These are phyloP conservation scores for Sarcophaga rosellei DNA, from an alignment of 2,888 invertebrate species.

Conservation along the genomic window DNA sequence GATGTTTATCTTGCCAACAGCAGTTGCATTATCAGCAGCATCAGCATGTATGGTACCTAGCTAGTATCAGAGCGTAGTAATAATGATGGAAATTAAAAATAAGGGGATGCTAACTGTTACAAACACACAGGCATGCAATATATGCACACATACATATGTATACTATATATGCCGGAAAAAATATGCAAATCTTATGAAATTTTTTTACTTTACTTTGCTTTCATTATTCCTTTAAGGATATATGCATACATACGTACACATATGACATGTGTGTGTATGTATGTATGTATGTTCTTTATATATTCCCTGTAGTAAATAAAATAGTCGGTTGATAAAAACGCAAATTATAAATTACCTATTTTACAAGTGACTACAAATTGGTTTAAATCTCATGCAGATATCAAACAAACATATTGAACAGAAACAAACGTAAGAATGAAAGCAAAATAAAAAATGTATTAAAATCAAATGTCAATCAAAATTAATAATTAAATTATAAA, in stretches of 20 bases:
- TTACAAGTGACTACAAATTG: too few species aligned
- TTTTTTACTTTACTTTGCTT: conserved; percentile 1
- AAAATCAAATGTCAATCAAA: too few species aligned
- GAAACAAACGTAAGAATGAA: too few species aligned
- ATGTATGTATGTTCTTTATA: background rate
- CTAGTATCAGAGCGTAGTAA: background rate
- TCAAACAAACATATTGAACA: too few species aligned
- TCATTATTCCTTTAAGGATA: background rate
- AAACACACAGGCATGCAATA: conserved; percentile 15
- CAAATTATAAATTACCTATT: too few species aligned
- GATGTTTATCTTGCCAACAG: conserved; percentile 65
- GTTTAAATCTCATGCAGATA: too few species aligned
- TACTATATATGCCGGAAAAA: background rate
- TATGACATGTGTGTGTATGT: too few species aligned
- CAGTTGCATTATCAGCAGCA: conserved; percentile 65
- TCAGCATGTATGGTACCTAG: background rate
- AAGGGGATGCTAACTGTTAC: conserved; percentile 43
- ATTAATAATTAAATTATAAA: too few species aligned
- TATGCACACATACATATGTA: background rate
- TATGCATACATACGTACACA: background rate
- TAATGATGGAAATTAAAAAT: background rate
- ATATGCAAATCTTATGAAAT: conserved; percentile 55
- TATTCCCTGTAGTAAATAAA: too few species aligned
- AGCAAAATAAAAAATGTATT: too few species aligned
- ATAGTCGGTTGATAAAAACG: too few species aligned